Conservation (phyloP, 2,113 vertebrate species). For the Centropus bengalensis region DNA sequence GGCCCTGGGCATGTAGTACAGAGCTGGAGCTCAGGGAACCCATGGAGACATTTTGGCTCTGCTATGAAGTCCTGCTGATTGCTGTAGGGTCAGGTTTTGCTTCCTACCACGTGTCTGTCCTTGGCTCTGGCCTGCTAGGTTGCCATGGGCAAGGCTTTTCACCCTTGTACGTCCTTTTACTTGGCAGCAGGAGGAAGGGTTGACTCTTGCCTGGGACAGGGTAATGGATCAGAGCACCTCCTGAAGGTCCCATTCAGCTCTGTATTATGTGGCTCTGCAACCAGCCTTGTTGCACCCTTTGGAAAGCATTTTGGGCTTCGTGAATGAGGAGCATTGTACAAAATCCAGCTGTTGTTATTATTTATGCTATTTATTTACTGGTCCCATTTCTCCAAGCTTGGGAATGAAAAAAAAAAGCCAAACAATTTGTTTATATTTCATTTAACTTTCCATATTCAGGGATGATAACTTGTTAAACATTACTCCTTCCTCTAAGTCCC, state of each 20-base stretch:
- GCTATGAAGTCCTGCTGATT: not conserved
- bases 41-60: not conserved
- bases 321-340: not conserved
- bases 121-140: not conserved
- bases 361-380: slow-evolving; percentile 37
- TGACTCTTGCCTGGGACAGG: not conserved
- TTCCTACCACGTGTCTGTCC: not conserved
- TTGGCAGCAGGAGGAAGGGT: not conserved
- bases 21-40: not conserved
- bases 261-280: not conserved
- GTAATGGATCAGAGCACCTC: not conserved
- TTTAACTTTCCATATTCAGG: not conserved
- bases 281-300: not conserved
- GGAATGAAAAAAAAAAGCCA: not conserved
- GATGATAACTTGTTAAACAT: not conserved
- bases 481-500: not conserved
- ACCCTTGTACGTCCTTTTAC: not conserved
- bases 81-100: not conserved
- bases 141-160: not conserved
- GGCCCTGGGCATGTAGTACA: accelerated
- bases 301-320: not conserved
- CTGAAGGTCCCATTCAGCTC: not conserved
- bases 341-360: slow-evolving; percentile 46
- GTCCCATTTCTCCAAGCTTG: not conserved
- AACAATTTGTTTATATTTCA: slow-evolving; percentile 16